These are phyloP conservation scores for Trachelipus rathkii DNA, from an alignment of 1,140 invertebrate species.

Conservation along the genomic window DNA sequence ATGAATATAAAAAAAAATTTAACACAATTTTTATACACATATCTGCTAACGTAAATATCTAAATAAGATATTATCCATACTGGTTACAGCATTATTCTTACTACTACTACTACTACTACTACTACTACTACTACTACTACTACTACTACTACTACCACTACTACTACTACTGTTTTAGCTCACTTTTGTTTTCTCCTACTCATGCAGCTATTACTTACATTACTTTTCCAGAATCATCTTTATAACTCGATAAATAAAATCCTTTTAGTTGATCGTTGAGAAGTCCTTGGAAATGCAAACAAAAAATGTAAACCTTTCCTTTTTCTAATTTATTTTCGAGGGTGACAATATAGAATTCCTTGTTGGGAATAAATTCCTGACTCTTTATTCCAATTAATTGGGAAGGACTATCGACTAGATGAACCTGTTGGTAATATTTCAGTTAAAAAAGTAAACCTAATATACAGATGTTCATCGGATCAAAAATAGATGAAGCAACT, in stretches of 20 bases:
- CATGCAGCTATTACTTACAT: conserved; percentile 28
- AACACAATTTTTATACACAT: no score
- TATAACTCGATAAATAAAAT: conserved; percentile 45
- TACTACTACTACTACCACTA: no score
- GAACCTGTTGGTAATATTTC: not conserved
- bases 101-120: no score
- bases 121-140: no score
- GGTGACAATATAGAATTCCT: conserved; percentile 70
- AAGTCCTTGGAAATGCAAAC: conserved; percentile 45
- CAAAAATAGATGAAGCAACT: no score
- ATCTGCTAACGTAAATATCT: no score
- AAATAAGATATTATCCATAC: no score
- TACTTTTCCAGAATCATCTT: conserved; percentile 37
- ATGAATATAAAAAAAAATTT: no score
- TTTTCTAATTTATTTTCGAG: conserved; percentile 58
- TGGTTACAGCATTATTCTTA: no score
- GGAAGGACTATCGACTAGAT: not conserved
- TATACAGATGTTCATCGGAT: not conserved
- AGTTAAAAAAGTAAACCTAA: not conserved
- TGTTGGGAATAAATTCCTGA: conserved; percentile 56
- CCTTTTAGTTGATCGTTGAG: conserved; percentile 46
- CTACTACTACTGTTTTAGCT: no score
- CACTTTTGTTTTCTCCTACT: no score
- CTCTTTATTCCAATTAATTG: not conserved
- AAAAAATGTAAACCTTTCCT: conserved; percentile 65